Conservation (phyloP, 1,140 invertebrate genomes). For the Araneus ventricosus region DNA sequence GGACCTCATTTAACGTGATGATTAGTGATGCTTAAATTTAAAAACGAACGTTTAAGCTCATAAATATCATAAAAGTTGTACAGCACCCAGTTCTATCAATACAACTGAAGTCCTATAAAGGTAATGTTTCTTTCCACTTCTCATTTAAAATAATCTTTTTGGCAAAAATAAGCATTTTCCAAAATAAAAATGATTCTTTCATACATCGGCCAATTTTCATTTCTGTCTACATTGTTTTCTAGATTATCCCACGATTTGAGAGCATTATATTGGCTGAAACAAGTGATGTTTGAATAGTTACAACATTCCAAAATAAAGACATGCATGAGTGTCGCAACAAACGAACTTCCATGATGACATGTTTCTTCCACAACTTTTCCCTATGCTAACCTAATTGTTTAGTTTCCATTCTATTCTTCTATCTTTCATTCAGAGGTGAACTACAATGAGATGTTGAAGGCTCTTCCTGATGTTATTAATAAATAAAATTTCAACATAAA, state of each 20-base stretch:
- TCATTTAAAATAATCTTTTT: no score
- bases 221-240: neutral
- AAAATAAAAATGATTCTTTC: no score
- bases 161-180: no score
- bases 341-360: neutral
- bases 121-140: no score
- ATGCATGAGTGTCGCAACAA: neutral
- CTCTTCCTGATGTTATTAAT: neutral
- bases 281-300: neutral
- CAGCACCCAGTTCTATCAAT: no score
- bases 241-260: neutral
- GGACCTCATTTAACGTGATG: no score
- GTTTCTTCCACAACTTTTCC: neutral
- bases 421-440: neutral
- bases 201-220: no score
- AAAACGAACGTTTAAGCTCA: no score
- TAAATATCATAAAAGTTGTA: no score
- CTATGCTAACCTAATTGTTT: neutral
- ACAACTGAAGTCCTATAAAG: no score
- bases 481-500: neutral
- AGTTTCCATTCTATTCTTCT: neutral
- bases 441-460: neutral
- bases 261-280: neutral
- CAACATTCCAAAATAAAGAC: neutral
- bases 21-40: no score